phyloP scores from a whole-genome alignment of 1,140 invertebrate species.

The Dufourea novaeangliae region DNA sequence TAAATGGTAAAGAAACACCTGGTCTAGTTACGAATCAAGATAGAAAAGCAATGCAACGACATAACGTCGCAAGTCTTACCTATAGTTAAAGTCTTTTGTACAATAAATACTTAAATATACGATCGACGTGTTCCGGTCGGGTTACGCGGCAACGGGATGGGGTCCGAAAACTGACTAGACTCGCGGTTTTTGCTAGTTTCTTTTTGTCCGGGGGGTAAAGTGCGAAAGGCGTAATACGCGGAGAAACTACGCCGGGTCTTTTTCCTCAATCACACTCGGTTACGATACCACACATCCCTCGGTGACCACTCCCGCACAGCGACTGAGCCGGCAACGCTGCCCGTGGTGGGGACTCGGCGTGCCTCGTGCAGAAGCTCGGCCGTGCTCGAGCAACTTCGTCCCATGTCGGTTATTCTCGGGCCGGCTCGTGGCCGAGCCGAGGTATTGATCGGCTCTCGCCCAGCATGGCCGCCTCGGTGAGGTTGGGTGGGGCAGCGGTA shows the following conservation, averaged over 20 bases:
- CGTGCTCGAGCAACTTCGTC: constrained; percentile 46
- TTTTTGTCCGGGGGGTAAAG: constrained; percentile 40
- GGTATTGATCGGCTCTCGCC: constrained; percentile 71
- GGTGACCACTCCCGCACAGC: constrained; percentile 80
- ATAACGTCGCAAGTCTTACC: constrained; percentile 63
- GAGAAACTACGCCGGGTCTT: constrained; percentile 68
- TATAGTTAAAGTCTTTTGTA: constrained; percentile 76
- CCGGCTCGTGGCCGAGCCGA: constrained; percentile 46
- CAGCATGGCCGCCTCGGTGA: constrained; percentile 64
- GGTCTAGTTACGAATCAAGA: no score
- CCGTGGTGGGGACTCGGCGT: constrained; percentile 69
- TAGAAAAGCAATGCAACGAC: constrained; percentile 16
- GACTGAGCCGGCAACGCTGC: constrained; percentile 80
- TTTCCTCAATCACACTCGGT: constrained; percentile 71
- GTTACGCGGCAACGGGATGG: constrained; percentile 35
- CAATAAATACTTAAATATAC: constrained; percentile 76
- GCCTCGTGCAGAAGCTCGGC: constrained; percentile 68
- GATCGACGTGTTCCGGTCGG: constrained; percentile 47
- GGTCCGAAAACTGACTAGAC: constrained; percentile 43
- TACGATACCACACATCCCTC: constrained; percentile 78
- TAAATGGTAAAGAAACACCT: no score
- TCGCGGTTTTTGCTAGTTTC: constrained; percentile 41
- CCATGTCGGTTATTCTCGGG: constrained; percentile 32
- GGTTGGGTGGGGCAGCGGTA: constrained; percentile 71
- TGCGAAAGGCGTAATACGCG: constrained; percentile 57